A percentile compares a stretch with the other conserved stretches of the same genome.
phyloP scores from a whole-genome alignment of 2,113 vertebrate species.

The Platysteira castanea region DNA sequence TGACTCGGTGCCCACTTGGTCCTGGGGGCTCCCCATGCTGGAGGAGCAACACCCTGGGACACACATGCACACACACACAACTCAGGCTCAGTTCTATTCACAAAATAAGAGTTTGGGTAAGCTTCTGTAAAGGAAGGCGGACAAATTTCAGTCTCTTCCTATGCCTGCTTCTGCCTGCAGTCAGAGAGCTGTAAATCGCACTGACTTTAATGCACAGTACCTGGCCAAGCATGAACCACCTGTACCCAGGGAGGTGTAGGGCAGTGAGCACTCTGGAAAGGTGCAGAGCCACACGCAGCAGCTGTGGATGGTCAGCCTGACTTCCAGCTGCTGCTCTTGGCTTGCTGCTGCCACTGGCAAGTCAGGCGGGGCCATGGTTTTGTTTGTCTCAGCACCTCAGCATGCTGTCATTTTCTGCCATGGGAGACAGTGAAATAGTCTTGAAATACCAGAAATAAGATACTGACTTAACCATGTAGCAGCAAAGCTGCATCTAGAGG shows the following conservation, averaged over 20 bases:
- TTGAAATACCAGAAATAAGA: background rate
- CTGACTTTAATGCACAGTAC: background rate
- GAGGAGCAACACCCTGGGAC: background rate
- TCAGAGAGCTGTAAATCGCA: conserved; percentile 21
- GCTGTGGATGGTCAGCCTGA: background rate
- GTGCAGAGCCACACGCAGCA: rapidly evolving
- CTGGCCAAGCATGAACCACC: rapidly evolving
- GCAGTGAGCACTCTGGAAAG: rapidly evolving
- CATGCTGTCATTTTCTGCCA: background rate
- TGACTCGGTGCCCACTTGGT: background rate
- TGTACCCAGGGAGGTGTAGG: background rate
- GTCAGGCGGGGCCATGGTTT: background rate
- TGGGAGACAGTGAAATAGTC: background rate
- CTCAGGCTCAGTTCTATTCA: background rate
- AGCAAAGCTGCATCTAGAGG: background rate
- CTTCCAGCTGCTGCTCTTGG: background rate
- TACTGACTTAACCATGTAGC: background rate
- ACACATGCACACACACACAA: background rate
- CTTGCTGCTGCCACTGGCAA: background rate
- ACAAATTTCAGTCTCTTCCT: background rate
- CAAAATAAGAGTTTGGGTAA: rapidly evolving
- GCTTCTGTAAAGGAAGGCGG: background rate
- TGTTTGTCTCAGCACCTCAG: background rate
- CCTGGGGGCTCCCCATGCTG: too few species aligned
- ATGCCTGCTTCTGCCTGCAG: background rate